phyloP scores from a whole-genome alignment of 2,888 invertebrate genomes.

The Phengaris arion region DNA sequence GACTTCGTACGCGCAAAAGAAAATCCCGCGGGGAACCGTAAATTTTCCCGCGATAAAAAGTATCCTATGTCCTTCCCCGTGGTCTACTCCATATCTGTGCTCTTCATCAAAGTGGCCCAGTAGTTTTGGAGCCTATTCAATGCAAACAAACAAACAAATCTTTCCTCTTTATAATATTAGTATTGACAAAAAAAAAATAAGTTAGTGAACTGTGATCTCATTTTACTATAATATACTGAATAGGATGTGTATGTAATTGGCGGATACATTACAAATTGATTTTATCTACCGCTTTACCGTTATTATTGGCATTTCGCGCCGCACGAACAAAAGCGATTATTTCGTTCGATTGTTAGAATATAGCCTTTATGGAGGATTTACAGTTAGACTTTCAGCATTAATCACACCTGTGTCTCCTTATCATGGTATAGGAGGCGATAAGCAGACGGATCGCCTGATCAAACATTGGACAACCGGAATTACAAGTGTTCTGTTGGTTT shows the following conservation, averaged over 20 bases:
- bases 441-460: not conserved
- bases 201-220: not conserved
- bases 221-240: not conserved
- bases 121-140: too few relatives aligned
- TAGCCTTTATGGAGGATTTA: slow-evolving; percentile 15
- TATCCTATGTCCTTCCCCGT: too few relatives aligned
- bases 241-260: not conserved
- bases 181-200: not conserved
- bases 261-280: slow-evolving; percentile 27
- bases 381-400: slow-evolving; percentile 17
- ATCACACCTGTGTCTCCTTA: not conserved
- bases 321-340: slow-evolving; percentile 23
- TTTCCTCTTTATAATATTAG: too few relatives aligned
- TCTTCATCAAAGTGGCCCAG: too few relatives aligned
- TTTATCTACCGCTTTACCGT: slow-evolving; percentile 19
- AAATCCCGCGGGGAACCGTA: too few relatives aligned
- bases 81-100: too few relatives aligned
- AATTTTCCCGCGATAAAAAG: too few relatives aligned
- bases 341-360: slow-evolving; percentile 18
- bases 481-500: too few relatives aligned
- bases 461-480: too few relatives aligned
- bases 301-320: slow-evolving; percentile 20
- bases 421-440: not conserved
- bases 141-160: too few relatives aligned
- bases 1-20: too few relatives aligned